Evolutionary conservation across 2,113 vertebrate species (phyloP), one percentile per base, ranked within the genome.

Genomic region (Microcebus griseorufus): DNA sequence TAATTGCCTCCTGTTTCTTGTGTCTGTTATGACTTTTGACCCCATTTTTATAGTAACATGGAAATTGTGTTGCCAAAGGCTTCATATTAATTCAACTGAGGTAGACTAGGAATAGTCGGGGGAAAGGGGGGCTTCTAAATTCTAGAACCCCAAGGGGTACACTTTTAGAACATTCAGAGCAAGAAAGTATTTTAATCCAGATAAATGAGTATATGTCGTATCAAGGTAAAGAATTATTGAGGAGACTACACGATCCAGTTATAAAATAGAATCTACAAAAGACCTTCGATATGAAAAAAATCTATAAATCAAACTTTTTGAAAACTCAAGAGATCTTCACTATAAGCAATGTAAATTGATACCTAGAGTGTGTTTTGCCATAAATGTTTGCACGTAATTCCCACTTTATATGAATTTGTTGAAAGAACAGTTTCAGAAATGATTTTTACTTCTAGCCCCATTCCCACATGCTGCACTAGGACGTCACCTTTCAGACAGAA

Each of bases 241-340:
- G 39, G 53, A 64, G 76, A 34, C 45, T 48, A 85, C 1, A 80
- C 9, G 84, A 79, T 48, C 88, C 67, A 27, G 85, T 88, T 91
- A 76, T 48, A 86, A 93, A 78, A 85, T 34, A 62, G 10, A 82
- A 91, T 75, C 58, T 85, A 92, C 25, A 32, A 95, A 86, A 78
- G 22, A 73, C 2, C 29, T 91, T 75, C 92, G 82, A 64, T 67
- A 42, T 93, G 51, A 83, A 92, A 83, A 92, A 96, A 96, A 81
- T 39, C 81, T 76, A 6, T 78, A 84, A 88, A 51, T 96, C 91
- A 93, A 83, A 58, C n/a, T 92, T 75, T 84, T 86, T 69, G 75
- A 92, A 96, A 88, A 86, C 53, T 82, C 60, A 93, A 95, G 75
- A 92, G 69, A 53, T 17, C 53, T 80, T 92, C 12, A 45, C 8